A percentile compares a stretch with the other conserved stretches of the same genome.
Conservation (phyloP, 1,140 invertebrate species). For the Trichoplusia ni region DNA sequence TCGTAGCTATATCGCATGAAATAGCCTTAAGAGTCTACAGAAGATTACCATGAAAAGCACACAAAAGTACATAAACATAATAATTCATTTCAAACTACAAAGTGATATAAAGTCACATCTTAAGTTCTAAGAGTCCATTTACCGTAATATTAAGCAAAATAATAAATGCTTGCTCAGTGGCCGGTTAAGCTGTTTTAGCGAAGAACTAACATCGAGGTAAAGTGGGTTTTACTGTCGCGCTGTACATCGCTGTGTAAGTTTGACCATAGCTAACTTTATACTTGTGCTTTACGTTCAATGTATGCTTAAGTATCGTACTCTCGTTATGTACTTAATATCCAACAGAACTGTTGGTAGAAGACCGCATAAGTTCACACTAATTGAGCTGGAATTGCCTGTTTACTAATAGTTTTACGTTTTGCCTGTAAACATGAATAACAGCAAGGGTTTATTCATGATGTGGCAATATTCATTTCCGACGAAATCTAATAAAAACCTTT, state of each 20-base stretch:
- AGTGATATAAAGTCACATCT: too few species aligned
- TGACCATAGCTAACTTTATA: conserved; percentile 59
- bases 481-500: too few species aligned
- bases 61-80: too few species aligned
- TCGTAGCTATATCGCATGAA: too few species aligned
- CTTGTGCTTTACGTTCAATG: conserved; percentile 44
- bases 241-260: conserved; percentile 62
- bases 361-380: not conserved
- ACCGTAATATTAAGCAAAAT: conserved; percentile 37
- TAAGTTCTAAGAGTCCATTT: too few species aligned
- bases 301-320: conserved; percentile 32
- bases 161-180: conserved; percentile 46
- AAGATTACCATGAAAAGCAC: not conserved
- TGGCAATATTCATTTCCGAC: too few species aligned
- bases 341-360: not conserved
- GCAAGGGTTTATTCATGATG: too few species aligned
- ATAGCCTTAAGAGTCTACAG: not conserved
- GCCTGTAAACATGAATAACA: not conserved
- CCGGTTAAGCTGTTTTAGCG: conserved; percentile 48
- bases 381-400: conserved; percentile 16
- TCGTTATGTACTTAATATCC: conserved; percentile 24
- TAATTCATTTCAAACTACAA: too few species aligned
- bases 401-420: not conserved
- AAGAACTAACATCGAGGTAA: conserved; percentile 53
- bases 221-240: conserved; percentile 60